Conservation (phyloP, 2,888 invertebrate genomes). For the Leptopilina syphax region DNA sequence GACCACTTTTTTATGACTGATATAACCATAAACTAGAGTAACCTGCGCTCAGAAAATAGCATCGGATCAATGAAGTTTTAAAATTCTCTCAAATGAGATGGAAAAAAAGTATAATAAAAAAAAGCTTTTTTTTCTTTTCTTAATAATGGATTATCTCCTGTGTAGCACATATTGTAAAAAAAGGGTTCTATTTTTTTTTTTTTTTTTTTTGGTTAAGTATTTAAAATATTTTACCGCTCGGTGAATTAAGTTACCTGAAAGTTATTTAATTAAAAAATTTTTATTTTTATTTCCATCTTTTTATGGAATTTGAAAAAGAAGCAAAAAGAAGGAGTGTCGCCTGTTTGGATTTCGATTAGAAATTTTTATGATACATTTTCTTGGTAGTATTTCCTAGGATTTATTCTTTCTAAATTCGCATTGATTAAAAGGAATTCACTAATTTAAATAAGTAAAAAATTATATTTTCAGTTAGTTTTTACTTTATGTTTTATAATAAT, state of each 20-base stretch:
- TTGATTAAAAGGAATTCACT: no score
- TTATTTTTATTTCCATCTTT: no score
- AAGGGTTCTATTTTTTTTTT: neutral
- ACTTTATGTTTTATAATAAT: no score
- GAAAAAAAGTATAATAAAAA: neutral
- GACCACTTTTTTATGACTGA: constrained; percentile 22
- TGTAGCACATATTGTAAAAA: no score
- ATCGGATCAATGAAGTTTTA: neutral
- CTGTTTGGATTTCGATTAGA: no score
- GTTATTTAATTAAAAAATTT: neutral
- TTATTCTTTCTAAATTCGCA: no score
- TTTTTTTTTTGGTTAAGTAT: neutral
- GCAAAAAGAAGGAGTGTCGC: no score
- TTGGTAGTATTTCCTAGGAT: no score
- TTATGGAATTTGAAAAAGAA: no score
- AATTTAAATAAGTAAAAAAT: no score
- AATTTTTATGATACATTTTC: no score
- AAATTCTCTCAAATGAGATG: neutral
- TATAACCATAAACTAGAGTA: constrained; percentile 14
- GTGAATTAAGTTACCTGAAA: neutral
- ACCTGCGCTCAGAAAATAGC: constrained; percentile 6
- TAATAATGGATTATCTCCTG: neutral
- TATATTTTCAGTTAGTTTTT: no score
- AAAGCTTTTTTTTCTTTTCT: neutral
- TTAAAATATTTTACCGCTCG: neutral